Conservation (phyloP, 2,797 vertebrate species). For the Megalops cyprinoides region DNA sequence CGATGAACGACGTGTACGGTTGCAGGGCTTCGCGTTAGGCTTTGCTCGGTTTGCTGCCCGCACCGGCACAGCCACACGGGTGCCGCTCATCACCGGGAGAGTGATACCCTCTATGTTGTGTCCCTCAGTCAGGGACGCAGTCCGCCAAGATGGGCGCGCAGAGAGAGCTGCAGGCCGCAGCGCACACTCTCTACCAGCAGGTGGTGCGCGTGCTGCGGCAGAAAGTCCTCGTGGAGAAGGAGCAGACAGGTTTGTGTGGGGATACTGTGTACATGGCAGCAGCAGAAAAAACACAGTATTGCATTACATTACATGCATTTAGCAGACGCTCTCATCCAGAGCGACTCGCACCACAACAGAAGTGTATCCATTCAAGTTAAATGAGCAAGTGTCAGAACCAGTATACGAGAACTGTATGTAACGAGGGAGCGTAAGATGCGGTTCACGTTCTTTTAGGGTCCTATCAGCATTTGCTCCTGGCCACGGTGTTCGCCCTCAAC, state of each 20-base stretch:
- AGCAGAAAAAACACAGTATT: background rate
- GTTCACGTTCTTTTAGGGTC: slow-evolving; percentile 62
- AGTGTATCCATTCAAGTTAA: too few species aligned
- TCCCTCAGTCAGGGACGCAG: slow-evolving; percentile 68
- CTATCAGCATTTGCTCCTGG: slow-evolving; percentile 78
- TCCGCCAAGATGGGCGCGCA: slow-evolving; percentile 69
- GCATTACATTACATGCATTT: too few species aligned
- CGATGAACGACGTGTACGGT: background rate
- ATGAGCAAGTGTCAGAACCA: too few species aligned
- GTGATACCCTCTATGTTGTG: slow-evolving; percentile 8
- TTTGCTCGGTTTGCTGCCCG: background rate
- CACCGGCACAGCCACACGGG: too few species aligned
- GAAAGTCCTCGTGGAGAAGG: slow-evolving; percentile 66
- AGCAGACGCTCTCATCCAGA: too few species aligned
- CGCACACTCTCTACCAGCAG: slow-evolving; percentile 79
- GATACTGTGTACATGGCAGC: too few species aligned
- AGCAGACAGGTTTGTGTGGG: slow-evolving; percentile 67
- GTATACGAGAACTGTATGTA: too few species aligned
- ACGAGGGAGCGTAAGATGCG: too few species aligned
- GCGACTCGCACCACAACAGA: too few species aligned
- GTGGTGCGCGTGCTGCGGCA: slow-evolving; percentile 74
- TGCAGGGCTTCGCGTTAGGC: background rate
- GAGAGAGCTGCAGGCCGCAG: slow-evolving; percentile 72
- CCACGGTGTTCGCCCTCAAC: slow-evolving; percentile 78
- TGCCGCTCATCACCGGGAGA: background rate